Base-by-base conservation (phyloP, 53 echinoderm and acorn worm species). In the Pentamera pediparva region DNA sequence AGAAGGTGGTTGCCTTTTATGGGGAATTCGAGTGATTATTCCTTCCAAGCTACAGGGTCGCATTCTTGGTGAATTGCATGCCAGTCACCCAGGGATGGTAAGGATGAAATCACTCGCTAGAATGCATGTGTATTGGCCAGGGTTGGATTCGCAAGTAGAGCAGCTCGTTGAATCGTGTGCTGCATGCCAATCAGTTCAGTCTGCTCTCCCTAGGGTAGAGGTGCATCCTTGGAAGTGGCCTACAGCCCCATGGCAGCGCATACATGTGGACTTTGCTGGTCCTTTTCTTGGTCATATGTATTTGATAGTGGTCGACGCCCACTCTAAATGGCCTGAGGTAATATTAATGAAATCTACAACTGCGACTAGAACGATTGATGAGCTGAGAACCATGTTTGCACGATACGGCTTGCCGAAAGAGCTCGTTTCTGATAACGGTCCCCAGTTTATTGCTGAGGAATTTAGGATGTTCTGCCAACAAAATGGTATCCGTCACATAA, bases 321-420 rank as follows among this genome's bases (percentile, higher is more conserved):
- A 84, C 54, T 83, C 83, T 33, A 88, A 88, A 53, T 88, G 88
- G 87, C 87, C 82, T 39, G 71, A 82, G 35, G 82, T 82, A 21
- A 39, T 86, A 22, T 65, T 59, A 9, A 83, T 75, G 54, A 80
- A 79, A 33, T 80, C 85, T 13, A 79, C 87, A 17, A 87, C 87
- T 2, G 35, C 82, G 28, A 10, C 65, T 45, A 73, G 41, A 11
- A 73, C 73, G 11, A 80, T 72, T 38, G 35, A 32, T 4, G 59
- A 75, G 30, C 32, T 74, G 32, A 75, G 80, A 25, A 39, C 22
- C 6, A 50, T 54, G 24, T 69, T 79, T 62, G 62, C 69, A 21
- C 39, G 49, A 55, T 67, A 70, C 69, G 79, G 79, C 20, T 41
- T 79, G 40, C 69, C 79, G n/a, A 43, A 55, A 20, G 35, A 54